Evolutionary conservation across 2,888 invertebrate genomes (phyloP).

Genomic region (Rutpela maculata): DNA sequence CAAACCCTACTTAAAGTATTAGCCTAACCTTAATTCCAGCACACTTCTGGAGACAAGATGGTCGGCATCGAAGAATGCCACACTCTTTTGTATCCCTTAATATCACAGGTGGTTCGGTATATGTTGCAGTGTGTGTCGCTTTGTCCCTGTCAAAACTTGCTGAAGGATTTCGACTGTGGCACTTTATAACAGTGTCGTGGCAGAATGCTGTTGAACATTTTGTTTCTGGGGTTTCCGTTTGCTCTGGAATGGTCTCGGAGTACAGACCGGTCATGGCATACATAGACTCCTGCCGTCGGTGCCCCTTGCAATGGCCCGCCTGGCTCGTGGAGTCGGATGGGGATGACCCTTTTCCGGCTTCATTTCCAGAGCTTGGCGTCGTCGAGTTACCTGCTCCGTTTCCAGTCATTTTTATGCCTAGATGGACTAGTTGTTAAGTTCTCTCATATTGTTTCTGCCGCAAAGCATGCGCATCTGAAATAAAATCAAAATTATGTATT

Average conservation of each 20-base stretch:
- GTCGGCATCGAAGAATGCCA: slow-evolving; percentile 91
- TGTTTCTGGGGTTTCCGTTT: slow-evolving; percentile 75
- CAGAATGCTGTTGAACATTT: slow-evolving; percentile 67
- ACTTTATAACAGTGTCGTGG: slow-evolving; percentile 77
- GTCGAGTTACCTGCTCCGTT: slow-evolving; percentile 19
- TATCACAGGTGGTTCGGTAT: slow-evolving; percentile 78
- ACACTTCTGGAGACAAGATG: slow-evolving; percentile 89
- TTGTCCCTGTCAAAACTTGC: slow-evolving; percentile 83
- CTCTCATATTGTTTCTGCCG: not conserved
- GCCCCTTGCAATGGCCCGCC: slow-evolving; percentile 67
- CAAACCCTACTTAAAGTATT: no score
- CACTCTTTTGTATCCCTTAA: slow-evolving; percentile 87
- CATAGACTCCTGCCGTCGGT: slow-evolving; percentile 90
- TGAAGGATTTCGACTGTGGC: slow-evolving; percentile 89
- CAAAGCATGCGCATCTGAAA: slow-evolving; percentile 7
- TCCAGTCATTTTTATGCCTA: slow-evolving; percentile 22
- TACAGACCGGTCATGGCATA: slow-evolving; percentile 92
- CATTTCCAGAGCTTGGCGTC: slow-evolving; percentile 29
- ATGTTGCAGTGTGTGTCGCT: slow-evolving; percentile 77
- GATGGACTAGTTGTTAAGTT: not conserved
- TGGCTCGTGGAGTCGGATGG: slow-evolving; percentile 48
- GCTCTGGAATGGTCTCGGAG: slow-evolving; percentile 82
- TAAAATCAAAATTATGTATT: not conserved
- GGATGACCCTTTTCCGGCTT: slow-evolving; percentile 49
- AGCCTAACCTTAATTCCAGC: slow-evolving; percentile 88